A percentile compares a stretch with the other conserved stretches of the same genome.
Evolutionary conservation across 1,140 invertebrate genomes (phyloP).

Genomic region (Apis florea): DNA sequence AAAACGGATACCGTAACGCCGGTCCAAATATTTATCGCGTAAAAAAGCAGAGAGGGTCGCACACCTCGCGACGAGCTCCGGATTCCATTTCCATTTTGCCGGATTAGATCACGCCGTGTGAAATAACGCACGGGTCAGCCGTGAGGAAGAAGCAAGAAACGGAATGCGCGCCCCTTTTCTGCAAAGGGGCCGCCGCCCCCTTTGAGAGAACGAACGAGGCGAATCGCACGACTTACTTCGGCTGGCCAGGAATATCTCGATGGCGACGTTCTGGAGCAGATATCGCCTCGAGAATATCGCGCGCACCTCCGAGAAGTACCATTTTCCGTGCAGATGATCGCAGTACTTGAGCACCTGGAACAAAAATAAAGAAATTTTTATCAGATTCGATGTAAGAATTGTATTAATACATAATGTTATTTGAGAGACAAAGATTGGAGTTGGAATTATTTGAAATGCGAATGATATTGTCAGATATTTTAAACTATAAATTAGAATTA

Average conservation of each 20-base stretch:
- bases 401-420: too few species aligned
- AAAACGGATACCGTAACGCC: conserved; percentile 73
- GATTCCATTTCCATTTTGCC: conserved; percentile 68
- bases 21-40: conserved; percentile 75
- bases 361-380: not conserved
- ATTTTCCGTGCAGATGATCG: conserved; percentile 98
- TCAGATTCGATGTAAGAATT: too few species aligned
- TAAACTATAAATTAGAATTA: too few species aligned
- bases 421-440: not conserved
- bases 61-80: conserved; percentile 75
- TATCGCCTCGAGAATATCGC: conserved; percentile 99
- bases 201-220: conserved; percentile 41
- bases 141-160: conserved; percentile 71
- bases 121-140: conserved; percentile 66
- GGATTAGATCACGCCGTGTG: conserved; percentile 71
- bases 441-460: too few species aligned
- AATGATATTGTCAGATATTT: too few species aligned
- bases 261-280: conserved; percentile 96
- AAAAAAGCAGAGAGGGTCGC: conserved; percentile 69
- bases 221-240: conserved; percentile 89
- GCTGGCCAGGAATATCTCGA: conserved; percentile 99
- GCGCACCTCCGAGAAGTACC: conserved; percentile 99
- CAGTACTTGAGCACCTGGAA: conserved; percentile 97
- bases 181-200: conserved; percentile 1
- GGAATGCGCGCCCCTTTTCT: conserved; percentile 57